Conservation (phyloP, 2,888 invertebrate species). For the Lepidochitona cinerea region DNA sequence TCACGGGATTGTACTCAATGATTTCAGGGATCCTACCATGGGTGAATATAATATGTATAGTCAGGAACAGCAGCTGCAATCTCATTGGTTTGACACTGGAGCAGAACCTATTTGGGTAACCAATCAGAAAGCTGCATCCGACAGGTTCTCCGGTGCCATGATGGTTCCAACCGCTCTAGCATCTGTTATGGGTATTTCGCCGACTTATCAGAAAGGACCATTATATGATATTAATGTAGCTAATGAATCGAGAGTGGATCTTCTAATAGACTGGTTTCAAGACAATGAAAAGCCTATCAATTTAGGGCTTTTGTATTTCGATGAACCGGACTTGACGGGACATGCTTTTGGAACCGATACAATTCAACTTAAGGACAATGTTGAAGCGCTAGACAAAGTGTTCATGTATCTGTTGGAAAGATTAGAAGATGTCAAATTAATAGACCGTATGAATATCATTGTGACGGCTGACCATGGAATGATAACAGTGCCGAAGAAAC, state of each 20-base stretch:
- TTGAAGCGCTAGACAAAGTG: constrained; percentile 72
- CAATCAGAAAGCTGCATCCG: constrained; percentile 58
- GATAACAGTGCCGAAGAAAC: constrained; percentile 72
- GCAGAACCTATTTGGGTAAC: constrained; percentile 69
- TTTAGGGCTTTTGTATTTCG: constrained; percentile 79
- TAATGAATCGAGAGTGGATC: constrained; percentile 51
- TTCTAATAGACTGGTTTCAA: constrained; percentile 61
- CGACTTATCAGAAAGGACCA: constrained; percentile 31
- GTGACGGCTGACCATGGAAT: constrained; percentile 84
- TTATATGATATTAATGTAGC: constrained; percentile 48
- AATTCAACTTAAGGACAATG: constrained; percentile 71
- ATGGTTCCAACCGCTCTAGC: constrained; percentile 81
- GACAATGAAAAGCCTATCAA: constrained; percentile 76
- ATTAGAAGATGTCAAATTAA: constrained; percentile 73
- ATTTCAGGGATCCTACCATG: constrained; percentile 74
- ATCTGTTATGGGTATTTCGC: constrained; percentile 51
- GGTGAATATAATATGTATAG: constrained; percentile 43
- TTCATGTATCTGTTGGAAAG: constrained; percentile 74
- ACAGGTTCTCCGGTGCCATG: constrained; percentile 77
- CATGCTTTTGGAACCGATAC: constrained; percentile 75
- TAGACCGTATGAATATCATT: constrained; percentile 77
- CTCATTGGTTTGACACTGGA: constrained; percentile 72
- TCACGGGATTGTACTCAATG: constrained; percentile 81
- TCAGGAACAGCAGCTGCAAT: constrained; percentile 58
- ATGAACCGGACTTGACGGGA: constrained; percentile 79